Base-by-base conservation (phyloP, 2,888 invertebrate genomes). In the Archaeoteleia sp. region DNA sequence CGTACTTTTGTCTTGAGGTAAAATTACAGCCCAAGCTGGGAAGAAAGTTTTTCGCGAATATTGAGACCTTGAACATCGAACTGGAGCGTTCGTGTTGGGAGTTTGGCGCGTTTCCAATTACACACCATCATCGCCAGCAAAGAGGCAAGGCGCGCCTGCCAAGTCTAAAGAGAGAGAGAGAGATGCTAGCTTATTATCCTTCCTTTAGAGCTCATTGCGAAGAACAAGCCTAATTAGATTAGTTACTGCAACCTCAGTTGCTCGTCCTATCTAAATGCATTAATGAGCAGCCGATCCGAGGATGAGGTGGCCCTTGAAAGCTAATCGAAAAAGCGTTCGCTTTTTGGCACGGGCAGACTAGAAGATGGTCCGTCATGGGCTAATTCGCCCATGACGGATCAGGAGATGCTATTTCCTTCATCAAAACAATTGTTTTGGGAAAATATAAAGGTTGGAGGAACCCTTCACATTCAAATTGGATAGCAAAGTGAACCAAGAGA, bases 201-300 rank as follows among this genome's bases (percentile, higher is more conserved):
- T 53, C 30, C 53, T 46, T 23, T 17, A 34, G 13, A 55, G 54
- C 54, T 43, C 54, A 53, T 63, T 51, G 42, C 48, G 25, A 30
- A 45, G 42, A 65, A 61, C 65, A 45, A 65, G 49, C 60, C 55
- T 69, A 55, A 69, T 58, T 49, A 60, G 54, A 69, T 69, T 61
- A 63, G 60, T 63, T 58, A 30, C 46, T 39, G 46, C 30, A 43
- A 13, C 48, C 29, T 27, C 46, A 35, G 20, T 35, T 7, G 25
- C 30, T 42, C 27, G 46, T 46, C 49, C 15, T 13, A 7, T 10
- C 9, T 35, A 20, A 58, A 51, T 66, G 42, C 48, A 48, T 58
- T 48, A 53, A 46, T 51, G 25, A 30, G 12, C 17, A 27, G 6
- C 37, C 30, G n/a, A n/a, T n/a, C n/a, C n/a, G 1, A 12, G 10